Evolutionary conservation across 2,797 vertebrate species (phyloP), one percentile per base, ranked within the genome.

Genomic region (Sebastes miniatus): DNA sequence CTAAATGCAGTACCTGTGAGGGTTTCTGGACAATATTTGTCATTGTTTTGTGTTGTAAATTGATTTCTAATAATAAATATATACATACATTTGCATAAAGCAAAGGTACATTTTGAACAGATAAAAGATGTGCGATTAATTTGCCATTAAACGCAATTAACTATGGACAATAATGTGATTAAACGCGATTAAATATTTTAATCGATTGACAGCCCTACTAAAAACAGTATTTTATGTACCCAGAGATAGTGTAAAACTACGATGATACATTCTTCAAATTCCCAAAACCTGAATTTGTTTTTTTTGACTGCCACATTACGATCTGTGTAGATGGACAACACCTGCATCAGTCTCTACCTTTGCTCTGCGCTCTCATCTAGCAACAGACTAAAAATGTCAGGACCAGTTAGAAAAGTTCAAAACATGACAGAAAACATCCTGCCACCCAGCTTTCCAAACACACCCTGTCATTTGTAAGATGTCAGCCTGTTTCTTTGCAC

Each of bases 361-460:
- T 54, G 54, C 47, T 83, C 70, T 11, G 47, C 3, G 9, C 69
- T 81, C 54, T 79, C 80, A 68, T 79, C 25, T 25, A 63, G 77
- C 52, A 52, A 61, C 32, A 62, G 59, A 54, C 63, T 87, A 77
- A 89, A 92, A 87, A 81, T 73, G 85, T 91, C 85, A 83, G 67
- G 73, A 50, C 56, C 29, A 70, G 75, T 91, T 88, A 89, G 77
- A 81, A 36, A 81, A 74, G 81, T 89, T 86, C 76, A 91, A 87
- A 87, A 86, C 82, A 36, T 58, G 83, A 92, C 65, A 83, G 65
- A 83, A 62, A 84, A 80, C 86, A 91, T 76, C 67, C 75, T 80
- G 87, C 88, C 87, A 86, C 87, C 85, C 80, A 81, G 72, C 72
- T 86, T 86, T 84, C 76, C 84, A 85, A 90, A 90, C 89, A 83